These are phyloP conservation scores for Rhysida immarginata DNA, from an alignment of 1,140 invertebrate species.

Conservation along the genomic window DNA sequence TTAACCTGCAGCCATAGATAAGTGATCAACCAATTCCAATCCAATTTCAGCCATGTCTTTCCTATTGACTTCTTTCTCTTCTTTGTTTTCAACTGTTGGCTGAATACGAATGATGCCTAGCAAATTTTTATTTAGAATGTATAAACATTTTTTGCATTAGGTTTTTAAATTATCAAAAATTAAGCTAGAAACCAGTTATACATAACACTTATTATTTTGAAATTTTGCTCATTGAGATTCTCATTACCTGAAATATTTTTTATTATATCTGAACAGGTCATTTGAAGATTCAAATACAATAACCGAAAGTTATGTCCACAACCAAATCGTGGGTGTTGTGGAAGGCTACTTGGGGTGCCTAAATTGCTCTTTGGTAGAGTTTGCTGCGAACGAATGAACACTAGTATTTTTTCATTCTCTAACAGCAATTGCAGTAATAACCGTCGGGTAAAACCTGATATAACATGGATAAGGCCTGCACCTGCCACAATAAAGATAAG, in stretches of 20 bases:
- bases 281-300: conserved; percentile 52
- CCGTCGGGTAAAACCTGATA: conserved; percentile 72
- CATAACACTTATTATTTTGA: too few species aligned
- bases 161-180: too few species aligned
- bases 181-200: too few species aligned
- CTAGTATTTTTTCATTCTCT: conserved; percentile 64
- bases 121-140: too few species aligned
- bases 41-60: conserved; percentile 34
- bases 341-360: background rate
- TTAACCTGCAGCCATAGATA: conserved; percentile 56
- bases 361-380: conserved; percentile 17
- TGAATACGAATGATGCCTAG: conserved; percentile 14
- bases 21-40: conserved; percentile 38
- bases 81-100: conserved; percentile 19
- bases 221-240: background rate
- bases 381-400: conserved; percentile 39
- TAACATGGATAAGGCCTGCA: conserved; percentile 39
- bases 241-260: conserved; percentile 37
- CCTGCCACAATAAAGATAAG: conserved; percentile 22
- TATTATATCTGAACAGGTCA: conserved; percentile 44
- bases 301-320: conserved; percentile 45
- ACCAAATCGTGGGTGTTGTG: conserved; percentile 30
- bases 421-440: conserved; percentile 68
- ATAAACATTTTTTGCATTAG: too few species aligned
- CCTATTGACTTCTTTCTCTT: conserved; percentile 19